phyloP scores from a whole-genome alignment of 2,888 invertebrate species.

The Drosophila falleni region DNA sequence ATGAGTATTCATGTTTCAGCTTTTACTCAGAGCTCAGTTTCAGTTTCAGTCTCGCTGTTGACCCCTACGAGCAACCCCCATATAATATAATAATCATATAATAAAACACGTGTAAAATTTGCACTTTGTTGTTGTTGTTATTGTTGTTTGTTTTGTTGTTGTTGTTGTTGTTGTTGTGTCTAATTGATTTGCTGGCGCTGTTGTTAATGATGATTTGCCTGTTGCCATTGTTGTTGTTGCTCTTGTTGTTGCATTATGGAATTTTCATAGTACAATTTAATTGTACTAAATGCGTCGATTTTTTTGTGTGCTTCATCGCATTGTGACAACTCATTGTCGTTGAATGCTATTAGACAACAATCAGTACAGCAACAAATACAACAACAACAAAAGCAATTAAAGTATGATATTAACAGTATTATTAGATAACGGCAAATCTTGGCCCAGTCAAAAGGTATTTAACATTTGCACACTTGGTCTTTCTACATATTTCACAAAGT shows the following conservation, averaged over 20 bases:
- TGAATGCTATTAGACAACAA: slow-evolving; percentile 14
- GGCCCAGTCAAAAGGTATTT: slow-evolving; percentile 10
- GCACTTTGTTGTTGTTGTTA: slow-evolving; percentile 1
- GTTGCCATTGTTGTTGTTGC: slow-evolving; percentile 4
- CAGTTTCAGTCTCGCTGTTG: slow-evolving; percentile 18
- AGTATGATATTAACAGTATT: slow-evolving; percentile 8
- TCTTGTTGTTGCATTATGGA: slow-evolving; percentile 9
- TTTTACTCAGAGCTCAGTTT: background rate
- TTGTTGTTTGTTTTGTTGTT: background rate
- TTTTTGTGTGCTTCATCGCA: slow-evolving; percentile 1
- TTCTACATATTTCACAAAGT: background rate
- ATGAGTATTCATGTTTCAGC: slow-evolving; percentile 4
- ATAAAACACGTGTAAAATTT: slow-evolving; percentile 29
- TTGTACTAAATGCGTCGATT: slow-evolving; percentile 19
- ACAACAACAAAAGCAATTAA: background rate
- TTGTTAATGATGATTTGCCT: slow-evolving; percentile 15
- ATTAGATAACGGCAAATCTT: slow-evolving; percentile 23
- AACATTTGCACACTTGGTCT: background rate
- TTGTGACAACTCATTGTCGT: slow-evolving; percentile 9
- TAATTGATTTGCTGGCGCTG: slow-evolving; percentile 35
- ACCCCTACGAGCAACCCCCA: slow-evolving; percentile 17
- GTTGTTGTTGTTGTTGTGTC: slow-evolving; percentile 16
- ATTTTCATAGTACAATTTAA: slow-evolving; percentile 37
- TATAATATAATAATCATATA: slow-evolving; percentile 14
- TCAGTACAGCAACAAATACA: background rate